These are phyloP conservation scores for Drosophila emarginata DNA, from an alignment of 2,888 invertebrate genomes.

Conservation along the genomic window DNA sequence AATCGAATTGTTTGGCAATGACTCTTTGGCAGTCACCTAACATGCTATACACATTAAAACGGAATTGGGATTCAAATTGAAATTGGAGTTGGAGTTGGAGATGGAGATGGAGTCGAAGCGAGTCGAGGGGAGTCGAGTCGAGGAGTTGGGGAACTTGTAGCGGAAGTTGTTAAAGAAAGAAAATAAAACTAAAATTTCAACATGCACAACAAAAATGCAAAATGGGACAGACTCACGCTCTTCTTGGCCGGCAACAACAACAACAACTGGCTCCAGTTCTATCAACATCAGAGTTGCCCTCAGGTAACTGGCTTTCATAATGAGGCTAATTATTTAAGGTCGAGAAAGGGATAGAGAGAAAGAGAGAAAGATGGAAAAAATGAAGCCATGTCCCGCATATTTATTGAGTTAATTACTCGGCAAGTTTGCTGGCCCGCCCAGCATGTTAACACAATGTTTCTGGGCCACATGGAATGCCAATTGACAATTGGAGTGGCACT, in stretches of 20 bases:
- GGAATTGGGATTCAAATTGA: slow-evolving; percentile 24
- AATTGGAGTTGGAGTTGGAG: slow-evolving; percentile 7
- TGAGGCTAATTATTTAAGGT: slow-evolving; percentile 1
- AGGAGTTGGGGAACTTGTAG: slow-evolving; percentile 6
- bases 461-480: slow-evolving; percentile 32
- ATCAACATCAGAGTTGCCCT: slow-evolving; percentile 6
- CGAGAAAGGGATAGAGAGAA: background rate
- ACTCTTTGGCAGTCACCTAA: slow-evolving; percentile 30
- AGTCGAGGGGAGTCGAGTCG: too few relatives aligned
- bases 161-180: slow-evolving; percentile 52
- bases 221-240: slow-evolving; percentile 51
- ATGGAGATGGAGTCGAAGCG: slow-evolving; percentile 8
- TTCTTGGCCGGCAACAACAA: background rate
- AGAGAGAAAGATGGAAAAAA: background rate
- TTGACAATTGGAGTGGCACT: slow-evolving; percentile 26
- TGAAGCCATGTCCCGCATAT: slow-evolving; percentile 27
- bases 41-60: slow-evolving; percentile 54
- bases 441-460: slow-evolving; percentile 28
- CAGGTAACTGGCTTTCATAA: background rate
- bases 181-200: slow-evolving; percentile 13
- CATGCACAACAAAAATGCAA: slow-evolving; percentile 33
- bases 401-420: slow-evolving; percentile 28
- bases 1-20: slow-evolving; percentile 42
- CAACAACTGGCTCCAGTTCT: background rate
- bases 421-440: background rate